Evolutionary conservation across 2,797 vertebrate species (phyloP), one percentile per base, ranked within the genome.

Genomic region (Simalia tracyae): DNA sequence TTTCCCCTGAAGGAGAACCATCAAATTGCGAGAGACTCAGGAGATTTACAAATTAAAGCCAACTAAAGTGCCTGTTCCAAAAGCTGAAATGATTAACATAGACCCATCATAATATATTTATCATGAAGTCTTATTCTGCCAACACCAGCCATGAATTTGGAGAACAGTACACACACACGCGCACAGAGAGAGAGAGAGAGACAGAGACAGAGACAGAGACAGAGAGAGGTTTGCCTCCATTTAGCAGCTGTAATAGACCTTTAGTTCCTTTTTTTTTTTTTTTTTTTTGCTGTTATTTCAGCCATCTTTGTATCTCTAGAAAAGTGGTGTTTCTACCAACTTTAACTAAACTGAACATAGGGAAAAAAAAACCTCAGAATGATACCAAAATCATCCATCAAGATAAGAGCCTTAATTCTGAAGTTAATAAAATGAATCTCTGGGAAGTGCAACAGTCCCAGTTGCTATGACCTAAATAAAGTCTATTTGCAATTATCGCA

Each of bases 381-480:
- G 59, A 19, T 42, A 63, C 92, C 76, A 92, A 84, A 12, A 63
- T 92, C 96, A 88, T 88, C 94, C 93, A 86, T 86, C 54, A 91
- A 96, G 94, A 88, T 91, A 76, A 94, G 90, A 54, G 11, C 85
- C 91, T 85, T 31, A 81, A 93, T 96, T 96, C 91, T 90, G 95
- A 93, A 96, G 88, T 81, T 95, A 94, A 93, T 91, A 91, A 96
- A 91, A 94, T 92, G 85, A 96, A 96, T 89, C 91, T 92, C 95
- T 92, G 95, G 92, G 95, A 93, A 94, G 94, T 96, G 91, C 68
- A 92, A 91, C 50, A 91, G 90, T 95, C 94, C 94, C 94, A 95
- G 90, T 95, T 94, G 94, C 95, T 95, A 94, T 94, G 92, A 96
- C 94, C 93, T 94, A 93, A 95, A 96, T 95, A 96, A 95, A 96